Base-by-base conservation (phyloP, 2,797 vertebrate species). In the Poecilia gillii region DNA sequence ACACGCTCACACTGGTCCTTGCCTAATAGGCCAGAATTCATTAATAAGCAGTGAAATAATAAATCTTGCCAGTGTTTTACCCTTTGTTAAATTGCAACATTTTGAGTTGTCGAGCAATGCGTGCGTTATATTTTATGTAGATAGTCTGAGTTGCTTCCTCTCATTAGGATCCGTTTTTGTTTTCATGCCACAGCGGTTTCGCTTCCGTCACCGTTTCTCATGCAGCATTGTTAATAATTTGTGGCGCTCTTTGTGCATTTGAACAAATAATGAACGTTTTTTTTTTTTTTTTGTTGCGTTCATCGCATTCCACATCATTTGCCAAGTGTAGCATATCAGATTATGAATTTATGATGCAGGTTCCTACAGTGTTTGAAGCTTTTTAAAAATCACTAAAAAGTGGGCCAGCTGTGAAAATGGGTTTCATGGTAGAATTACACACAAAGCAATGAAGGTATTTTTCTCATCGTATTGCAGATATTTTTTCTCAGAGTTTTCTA, bases 321-420 rank as follows among this genome's bases (percentile, higher is more conserved):
- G 28, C 9, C 9, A 80, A 39, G 68, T n/a, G 71, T 62, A 23
- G 18, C 59, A 76, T 57, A 74, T 73, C 47, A 79, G 72, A 81
- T 79, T 49, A 81, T 66, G 72, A 49, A 86, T 90, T 81, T 73
- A 84, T 88, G 64, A 83, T 31, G 25, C 46, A 72, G 55, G 18
- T 80, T 76, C 62, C 73, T 77, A 49, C 73, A 64, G 73, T 47
- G 57, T 66, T 16, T 28, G 72, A 46, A 71, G 78, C 76, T 75
- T 68, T 77, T 88, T 76, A 46, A 72, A 85, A 82, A 80, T 79
- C 80, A 77, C 31, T 55, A 72, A 66, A 77, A 89, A 89, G 74
- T 88, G 82, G 84, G 84, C 81, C 87, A 89, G 81, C 85, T 81
- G 84, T 80, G 70, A 49, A 84, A 88, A 84, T 73, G 81, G 43